phyloP scores from a whole-genome alignment of 2,888 invertebrate species.

The Metacarcinus magister region DNA sequence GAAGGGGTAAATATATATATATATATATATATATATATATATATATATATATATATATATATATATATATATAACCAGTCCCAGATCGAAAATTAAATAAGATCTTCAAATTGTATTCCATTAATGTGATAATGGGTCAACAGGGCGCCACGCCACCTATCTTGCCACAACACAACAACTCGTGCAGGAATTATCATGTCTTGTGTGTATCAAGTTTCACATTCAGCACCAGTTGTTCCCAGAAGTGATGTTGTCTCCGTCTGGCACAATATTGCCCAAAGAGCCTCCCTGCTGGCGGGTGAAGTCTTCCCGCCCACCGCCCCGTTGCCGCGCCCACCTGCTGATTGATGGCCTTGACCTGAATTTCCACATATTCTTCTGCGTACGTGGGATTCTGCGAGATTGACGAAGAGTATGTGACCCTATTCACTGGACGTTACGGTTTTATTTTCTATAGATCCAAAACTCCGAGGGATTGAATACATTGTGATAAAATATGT shows the following conservation, averaged over 20 bases:
- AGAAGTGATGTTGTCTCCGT: background rate
- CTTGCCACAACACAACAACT: background rate
- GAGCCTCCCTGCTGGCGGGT: slow-evolving; percentile 1
- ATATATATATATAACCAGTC: too few species aligned
- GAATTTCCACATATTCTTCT: background rate
- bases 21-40: too few species aligned
- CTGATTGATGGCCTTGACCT: slow-evolving; percentile 17
- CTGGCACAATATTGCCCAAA: background rate
- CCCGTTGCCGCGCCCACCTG: background rate
- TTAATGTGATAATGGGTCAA: background rate
- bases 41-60: too few species aligned
- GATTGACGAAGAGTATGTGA: background rate
- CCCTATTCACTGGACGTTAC: background rate
- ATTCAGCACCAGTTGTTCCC: background rate
- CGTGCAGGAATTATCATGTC: background rate
- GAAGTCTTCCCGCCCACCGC: background rate
- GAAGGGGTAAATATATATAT: too few species aligned
- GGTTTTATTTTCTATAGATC: background rate
- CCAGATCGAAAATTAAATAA: background rate
- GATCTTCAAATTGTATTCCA: background rate
- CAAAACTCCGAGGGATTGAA: background rate
- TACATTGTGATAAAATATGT: background rate
- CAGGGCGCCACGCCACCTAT: background rate
- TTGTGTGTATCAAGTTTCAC: background rate
- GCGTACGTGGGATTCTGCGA: background rate